phyloP scores from a whole-genome alignment of 2,888 invertebrate genomes.

The Rhamphomyia laevipes region DNA sequence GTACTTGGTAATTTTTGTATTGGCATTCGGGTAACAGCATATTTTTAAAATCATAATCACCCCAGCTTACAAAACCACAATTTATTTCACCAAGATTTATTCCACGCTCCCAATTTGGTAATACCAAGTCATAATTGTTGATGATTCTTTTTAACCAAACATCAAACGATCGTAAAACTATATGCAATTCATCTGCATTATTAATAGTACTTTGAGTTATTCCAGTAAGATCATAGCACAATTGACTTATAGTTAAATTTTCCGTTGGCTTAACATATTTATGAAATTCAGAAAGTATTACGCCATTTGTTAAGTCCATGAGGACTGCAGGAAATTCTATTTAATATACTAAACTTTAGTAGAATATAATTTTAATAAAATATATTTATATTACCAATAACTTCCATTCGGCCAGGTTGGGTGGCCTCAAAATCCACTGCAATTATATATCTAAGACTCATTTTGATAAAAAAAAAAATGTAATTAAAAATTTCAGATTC shows the following conservation, averaged over 20 bases:
- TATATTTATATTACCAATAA: no score
- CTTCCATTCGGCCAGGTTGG: no score
- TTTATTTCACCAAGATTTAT: constrained; percentile 39
- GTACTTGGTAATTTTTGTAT: constrained; percentile 44
- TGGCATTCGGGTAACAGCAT: constrained; percentile 46
- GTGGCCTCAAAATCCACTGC: no score
- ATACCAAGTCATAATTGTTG: constrained; percentile 24
- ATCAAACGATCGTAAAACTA: constrained; percentile 42
- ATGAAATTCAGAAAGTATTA: constrained; percentile 46
- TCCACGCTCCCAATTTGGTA: constrained; percentile 30
- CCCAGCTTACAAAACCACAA: constrained; percentile 47
- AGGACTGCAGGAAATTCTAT: constrained; percentile 51
- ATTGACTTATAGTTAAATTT: constrained; percentile 43
- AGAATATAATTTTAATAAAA: no score
- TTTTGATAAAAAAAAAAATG: no score
- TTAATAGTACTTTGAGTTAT: constrained; percentile 46
- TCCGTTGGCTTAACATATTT: constrained; percentile 49
- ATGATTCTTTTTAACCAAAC: constrained; percentile 42
- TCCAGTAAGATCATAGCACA: constrained; percentile 46
- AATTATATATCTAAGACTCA: no score
- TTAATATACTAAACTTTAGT: no score
- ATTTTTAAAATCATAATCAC: constrained; percentile 50
- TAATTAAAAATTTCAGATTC: no score
- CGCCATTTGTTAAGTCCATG: constrained; percentile 40
- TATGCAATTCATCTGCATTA: constrained; percentile 39